Base-by-base conservation (phyloP, 2,113 vertebrate genomes). In the Probosciger aterrimus region DNA sequence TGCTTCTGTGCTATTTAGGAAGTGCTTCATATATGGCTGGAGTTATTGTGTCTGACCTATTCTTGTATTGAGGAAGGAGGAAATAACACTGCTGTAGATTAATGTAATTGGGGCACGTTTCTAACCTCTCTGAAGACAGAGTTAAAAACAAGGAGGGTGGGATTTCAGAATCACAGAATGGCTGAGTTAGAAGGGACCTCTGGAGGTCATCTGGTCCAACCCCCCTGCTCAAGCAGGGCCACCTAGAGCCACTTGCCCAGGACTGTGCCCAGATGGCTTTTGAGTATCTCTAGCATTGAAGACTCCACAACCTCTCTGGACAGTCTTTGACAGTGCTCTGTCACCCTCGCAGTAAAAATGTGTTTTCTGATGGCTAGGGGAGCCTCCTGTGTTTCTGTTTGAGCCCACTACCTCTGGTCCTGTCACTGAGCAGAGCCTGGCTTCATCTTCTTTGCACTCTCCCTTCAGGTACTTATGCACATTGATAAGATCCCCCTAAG, bases 191-290 rank as follows among this genome's bases (percentile, higher is more conserved):
- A 86, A 76, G 24, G 43, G 7, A 41, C 20, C 30, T 65, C 71
- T 47, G 59, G 59, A 71, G 43, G 14, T 88, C 1, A 1, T 67
- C 25, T 69, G 30, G 8, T 77, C 39, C 39, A 87, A 6, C 2
- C 6, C 6, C 14, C 2, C 20, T 78, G 6, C 18, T 80, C 22
- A n/a, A 8, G 35, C 33, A 71, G 10, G 19, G 46, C 14, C 47
- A 15, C 3, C 1, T 24, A 14, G 11, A 70, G 37, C 0, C 0
- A 1, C 3, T 47, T 92, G 20, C 17, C 20, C 28, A 53, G n/a
- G 28, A 31, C 39, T 67, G 9, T 13, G 14, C 31, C 8, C 17
- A 18, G 37, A 6, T 49, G 17, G n/a, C 16, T 80, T 82, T 77
- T 73, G 43, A 53, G 2, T 77, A 55, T 37, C 28, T 80, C 14